Evolutionary conservation across 2,797 vertebrate genomes (phyloP).

Genomic region (Silurus lanzhouensis): DNA sequence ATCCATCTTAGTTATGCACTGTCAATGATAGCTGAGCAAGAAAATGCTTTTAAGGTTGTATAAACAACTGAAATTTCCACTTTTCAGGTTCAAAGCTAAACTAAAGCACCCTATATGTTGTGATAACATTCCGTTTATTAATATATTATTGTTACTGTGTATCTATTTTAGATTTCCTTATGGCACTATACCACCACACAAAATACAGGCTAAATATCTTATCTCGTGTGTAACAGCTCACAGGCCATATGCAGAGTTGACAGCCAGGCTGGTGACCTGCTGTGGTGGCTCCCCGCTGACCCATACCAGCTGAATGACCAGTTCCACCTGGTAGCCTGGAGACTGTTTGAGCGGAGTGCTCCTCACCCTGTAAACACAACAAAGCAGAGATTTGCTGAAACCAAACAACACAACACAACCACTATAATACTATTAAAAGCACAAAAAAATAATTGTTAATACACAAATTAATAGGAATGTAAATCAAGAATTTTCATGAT

Average conservation of each 20-base stretch:
- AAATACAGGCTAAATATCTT: not conserved
- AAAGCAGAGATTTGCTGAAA: conserved; percentile 8
- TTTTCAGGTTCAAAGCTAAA: not conserved
- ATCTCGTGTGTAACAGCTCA: conserved; percentile 71
- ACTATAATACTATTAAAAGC: not conserved
- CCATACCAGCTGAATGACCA: conserved; percentile 96
- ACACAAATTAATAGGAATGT: not conserved
- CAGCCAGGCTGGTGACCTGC: conserved; percentile 91
- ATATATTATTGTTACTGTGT: not conserved
- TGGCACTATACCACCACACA: not conserved
- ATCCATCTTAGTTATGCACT: not conserved
- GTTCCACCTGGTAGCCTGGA: conserved; percentile 93
- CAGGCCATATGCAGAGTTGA: conserved; percentile 96
- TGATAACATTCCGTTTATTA: not conserved
- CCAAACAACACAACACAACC: not conserved
- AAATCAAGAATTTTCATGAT: not conserved
- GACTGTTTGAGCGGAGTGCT: conserved; percentile 92
- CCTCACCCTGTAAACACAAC: conserved; percentile 82
- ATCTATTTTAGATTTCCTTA: not conserved
- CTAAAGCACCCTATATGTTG: not conserved
- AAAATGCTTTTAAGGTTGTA: not conserved
- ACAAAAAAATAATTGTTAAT: too few species aligned
- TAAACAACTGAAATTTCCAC: not conserved
- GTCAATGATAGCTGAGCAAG: not conserved
- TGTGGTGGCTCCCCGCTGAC: conserved; percentile 96